Conservation (phyloP, 2,888 invertebrate genomes). For the Caenorhabditis sp. region DNA sequence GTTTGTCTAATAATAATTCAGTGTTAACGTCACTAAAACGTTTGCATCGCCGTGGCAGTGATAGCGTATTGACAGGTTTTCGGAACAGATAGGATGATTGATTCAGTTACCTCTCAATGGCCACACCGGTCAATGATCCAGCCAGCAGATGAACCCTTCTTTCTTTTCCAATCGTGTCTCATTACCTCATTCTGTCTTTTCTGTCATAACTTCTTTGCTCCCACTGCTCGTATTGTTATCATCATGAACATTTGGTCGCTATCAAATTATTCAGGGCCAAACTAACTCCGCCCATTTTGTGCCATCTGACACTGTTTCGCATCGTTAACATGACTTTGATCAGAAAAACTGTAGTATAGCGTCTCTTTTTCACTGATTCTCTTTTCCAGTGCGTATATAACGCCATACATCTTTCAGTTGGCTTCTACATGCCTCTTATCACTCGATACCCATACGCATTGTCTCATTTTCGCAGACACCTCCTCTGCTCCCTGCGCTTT, state of each 20-base stretch:
- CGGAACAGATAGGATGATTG: neutral
- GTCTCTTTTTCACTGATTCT: neutral
- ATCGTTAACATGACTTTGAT: neutral
- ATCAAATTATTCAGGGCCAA: neutral
- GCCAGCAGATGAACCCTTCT: too few species aligned
- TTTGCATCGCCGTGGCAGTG: neutral
- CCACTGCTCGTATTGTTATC: too few species aligned
- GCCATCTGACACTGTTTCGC: too few species aligned
- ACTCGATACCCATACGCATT: slow-evolving; percentile 40
- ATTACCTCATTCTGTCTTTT: too few species aligned
- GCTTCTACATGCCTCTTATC: slow-evolving; percentile 44
- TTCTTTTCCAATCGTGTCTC: too few species aligned
- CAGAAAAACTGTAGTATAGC: slow-evolving; percentile 3
- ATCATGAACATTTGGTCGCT: neutral
- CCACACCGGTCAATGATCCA: too few species aligned
- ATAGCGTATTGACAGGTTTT: neutral
- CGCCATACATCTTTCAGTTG: slow-evolving; percentile 39
- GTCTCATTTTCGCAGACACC: slow-evolving; percentile 43
- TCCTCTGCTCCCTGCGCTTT: neutral
- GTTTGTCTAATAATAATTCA: neutral
- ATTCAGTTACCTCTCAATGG: too few species aligned
- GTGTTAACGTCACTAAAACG: neutral
- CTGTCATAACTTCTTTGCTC: too few species aligned
- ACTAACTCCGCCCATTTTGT: neutral
- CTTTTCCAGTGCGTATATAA: slow-evolving; percentile 20